A percentile compares a stretch with the other conserved stretches of the same genome.
Evolutionary conservation across 2,888 invertebrate genomes (phyloP).

Genomic region (Drosophila austrosaltans): DNA sequence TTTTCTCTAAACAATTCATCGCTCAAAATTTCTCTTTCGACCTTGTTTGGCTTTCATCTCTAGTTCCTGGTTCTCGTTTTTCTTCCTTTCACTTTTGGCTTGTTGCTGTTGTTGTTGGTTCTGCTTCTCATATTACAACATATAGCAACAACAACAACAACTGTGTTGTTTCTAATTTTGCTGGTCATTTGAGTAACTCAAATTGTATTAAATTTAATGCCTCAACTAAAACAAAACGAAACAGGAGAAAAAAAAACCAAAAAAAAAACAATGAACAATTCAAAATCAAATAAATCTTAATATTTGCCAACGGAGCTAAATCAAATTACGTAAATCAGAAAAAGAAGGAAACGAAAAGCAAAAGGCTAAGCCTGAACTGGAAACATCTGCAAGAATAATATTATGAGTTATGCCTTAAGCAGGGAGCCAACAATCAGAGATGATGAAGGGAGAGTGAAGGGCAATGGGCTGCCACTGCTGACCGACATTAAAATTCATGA

Average conservation of each 20-base stretch:
- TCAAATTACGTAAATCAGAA: conserved; percentile 66
- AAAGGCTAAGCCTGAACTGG: conserved; percentile 43
- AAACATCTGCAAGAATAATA: conserved; percentile 68
- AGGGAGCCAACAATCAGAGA: not conserved
- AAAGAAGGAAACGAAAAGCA: conserved; percentile 26
- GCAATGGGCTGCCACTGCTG: conserved; percentile 42
- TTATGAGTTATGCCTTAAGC: conserved; percentile 67
- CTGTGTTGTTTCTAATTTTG: conserved; percentile 38
- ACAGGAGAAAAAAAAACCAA: conserved; percentile 3
- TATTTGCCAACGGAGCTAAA: conserved; percentile 58
- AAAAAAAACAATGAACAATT: conserved; percentile 42
- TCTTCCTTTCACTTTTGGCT: conserved; percentile 1
- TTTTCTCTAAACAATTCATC: not conserved
- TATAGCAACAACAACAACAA: conserved; percentile 27
- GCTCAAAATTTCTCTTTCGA: not conserved
- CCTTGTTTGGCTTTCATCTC: conserved; percentile 1
- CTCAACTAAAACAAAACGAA: conserved; percentile 14
- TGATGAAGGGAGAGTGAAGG: conserved; percentile 8
- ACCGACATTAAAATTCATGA: conserved; percentile 80
- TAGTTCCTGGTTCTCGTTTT: not conserved
- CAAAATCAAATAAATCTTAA: conserved; percentile 78
- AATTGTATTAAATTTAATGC: conserved; percentile 65
- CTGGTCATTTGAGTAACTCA: conserved; percentile 45
- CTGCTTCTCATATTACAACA: conserved; percentile 39
- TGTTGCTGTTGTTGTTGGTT: not conserved